phyloP scores from a whole-genome alignment of 2,888 invertebrate species.

The Amphipoea lucens region DNA sequence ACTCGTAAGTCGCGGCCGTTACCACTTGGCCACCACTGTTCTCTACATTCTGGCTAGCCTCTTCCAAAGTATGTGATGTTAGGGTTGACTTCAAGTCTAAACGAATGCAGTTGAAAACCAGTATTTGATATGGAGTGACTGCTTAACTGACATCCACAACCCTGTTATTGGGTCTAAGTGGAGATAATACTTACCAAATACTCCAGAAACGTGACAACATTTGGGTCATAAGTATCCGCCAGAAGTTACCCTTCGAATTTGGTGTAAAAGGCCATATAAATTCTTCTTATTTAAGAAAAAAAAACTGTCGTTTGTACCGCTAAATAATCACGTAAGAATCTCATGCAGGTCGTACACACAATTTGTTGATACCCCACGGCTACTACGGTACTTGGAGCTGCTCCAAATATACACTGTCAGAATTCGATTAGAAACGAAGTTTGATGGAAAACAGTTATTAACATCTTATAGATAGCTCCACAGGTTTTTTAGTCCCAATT shows the following conservation, averaged over 20 bases:
- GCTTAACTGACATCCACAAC: no score
- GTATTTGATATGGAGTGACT: not conserved
- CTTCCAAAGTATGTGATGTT: not conserved
- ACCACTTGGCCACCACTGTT: no score
- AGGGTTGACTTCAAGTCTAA: not conserved
- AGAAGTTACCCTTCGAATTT: not conserved
- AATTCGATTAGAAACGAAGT: conserved; percentile 82
- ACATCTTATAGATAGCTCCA: conserved; percentile 69
- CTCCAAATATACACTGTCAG: conserved; percentile 82
- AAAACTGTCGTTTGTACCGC: conserved; percentile 30
- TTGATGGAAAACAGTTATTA: conserved; percentile 87
- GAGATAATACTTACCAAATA: no score
- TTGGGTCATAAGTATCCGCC: not conserved
- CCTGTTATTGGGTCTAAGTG: not conserved
- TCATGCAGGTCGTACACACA: conserved; percentile 57
- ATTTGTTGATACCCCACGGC: conserved; percentile 74
- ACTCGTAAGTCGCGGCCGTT: no score
- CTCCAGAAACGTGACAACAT: not conserved
- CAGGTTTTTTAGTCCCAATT: conserved; percentile 58
- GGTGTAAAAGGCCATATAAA: not conserved
- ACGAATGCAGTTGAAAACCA: not conserved
- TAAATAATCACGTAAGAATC: conserved; percentile 31
- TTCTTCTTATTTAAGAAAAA: not conserved
- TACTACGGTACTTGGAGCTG: conserved; percentile 80
- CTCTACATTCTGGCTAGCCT: not conserved